Evolutionary conservation across 2,797 vertebrate species (phyloP).

Genomic region (Lateolabrax maculatus): DNA sequence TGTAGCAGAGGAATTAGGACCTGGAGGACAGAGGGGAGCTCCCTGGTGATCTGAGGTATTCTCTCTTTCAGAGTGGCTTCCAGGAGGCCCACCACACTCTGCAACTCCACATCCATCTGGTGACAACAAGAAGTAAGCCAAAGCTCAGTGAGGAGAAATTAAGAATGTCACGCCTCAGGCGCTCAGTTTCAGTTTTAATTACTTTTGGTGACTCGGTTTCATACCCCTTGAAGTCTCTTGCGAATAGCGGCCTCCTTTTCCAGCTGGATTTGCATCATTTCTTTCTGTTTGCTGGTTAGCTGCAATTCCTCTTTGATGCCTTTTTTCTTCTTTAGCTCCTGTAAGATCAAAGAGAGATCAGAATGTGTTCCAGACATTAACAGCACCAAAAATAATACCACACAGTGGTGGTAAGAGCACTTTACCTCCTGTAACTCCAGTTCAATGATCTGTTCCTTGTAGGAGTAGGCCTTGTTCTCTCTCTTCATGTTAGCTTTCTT

Average conservation of each 20-base stretch:
- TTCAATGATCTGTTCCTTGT: slow-evolving; percentile 99
- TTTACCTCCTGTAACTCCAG: slow-evolving; percentile 97
- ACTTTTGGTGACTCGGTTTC: not conserved
- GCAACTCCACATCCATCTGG: slow-evolving; percentile 92
- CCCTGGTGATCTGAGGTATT: slow-evolving; percentile 89
- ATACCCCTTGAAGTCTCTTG: slow-evolving; percentile 89
- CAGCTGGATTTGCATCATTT: slow-evolving; percentile 93
- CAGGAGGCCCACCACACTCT: slow-evolving; percentile 88
- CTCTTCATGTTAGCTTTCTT: slow-evolving; percentile 98
- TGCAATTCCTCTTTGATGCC: slow-evolving; percentile 98
- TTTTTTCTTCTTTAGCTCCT: slow-evolving; percentile 99
- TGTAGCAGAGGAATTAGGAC: slow-evolving; percentile 92
- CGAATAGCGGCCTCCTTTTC: slow-evolving; percentile 92
- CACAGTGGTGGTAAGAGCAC: not conserved
- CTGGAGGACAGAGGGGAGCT: slow-evolving; percentile 90
- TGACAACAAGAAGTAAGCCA: not conserved
- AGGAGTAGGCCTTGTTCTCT: slow-evolving; percentile 98
- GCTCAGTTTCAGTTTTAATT: not conserved
- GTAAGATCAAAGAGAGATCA: slow-evolving; percentile 17
- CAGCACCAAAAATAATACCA: not conserved
- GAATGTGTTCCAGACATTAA: not conserved
- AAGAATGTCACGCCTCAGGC: not conserved
- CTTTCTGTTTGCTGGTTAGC: slow-evolving; percentile 96
- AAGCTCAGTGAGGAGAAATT: not conserved
- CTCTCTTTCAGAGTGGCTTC: slow-evolving; percentile 86